Evolutionary conservation across 2,797 vertebrate species (phyloP).

Genomic region (Allenopithecus nigroviridis): DNA sequence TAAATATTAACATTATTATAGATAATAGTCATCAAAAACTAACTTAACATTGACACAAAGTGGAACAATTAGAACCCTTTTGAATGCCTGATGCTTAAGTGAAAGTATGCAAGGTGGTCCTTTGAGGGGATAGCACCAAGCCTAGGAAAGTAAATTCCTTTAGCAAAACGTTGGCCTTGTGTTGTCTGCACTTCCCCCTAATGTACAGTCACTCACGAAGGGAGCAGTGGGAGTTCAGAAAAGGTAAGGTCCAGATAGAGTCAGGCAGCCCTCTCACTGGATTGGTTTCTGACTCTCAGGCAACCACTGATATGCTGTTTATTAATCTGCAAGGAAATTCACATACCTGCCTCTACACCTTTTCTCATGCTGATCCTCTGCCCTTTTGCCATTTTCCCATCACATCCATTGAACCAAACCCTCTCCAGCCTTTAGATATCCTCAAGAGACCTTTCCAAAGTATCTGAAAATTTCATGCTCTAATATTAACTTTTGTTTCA

Average conservation of each 20-base stretch:
- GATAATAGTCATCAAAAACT: slow-evolving; percentile 37
- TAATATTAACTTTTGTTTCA: background rate
- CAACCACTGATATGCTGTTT: background rate
- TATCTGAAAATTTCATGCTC: background rate
- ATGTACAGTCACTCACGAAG: background rate
- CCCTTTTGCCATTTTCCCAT: background rate
- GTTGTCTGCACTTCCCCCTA: background rate
- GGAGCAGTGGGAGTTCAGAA: background rate
- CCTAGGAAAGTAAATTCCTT: background rate
- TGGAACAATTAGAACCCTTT: slow-evolving; percentile 39
- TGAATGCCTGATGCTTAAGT: background rate
- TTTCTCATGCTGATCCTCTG: background rate
- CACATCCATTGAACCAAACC: background rate
- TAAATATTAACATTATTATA: slow-evolving; percentile 68
- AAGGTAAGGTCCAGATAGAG: background rate
- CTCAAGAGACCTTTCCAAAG: background rate
- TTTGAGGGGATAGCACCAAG: background rate
- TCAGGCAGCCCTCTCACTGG: background rate
- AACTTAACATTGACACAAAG: background rate
- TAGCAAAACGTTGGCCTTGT: background rate
- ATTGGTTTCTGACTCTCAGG: background rate
- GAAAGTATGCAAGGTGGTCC: background rate
- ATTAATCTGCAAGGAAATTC: background rate
- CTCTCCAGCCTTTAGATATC: background rate
- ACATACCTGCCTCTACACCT: background rate